Evolutionary conservation across 30 jellyfish, hydroid and myxozoan species (phyloP).

Genomic region (Hydra vulgaris): DNA sequence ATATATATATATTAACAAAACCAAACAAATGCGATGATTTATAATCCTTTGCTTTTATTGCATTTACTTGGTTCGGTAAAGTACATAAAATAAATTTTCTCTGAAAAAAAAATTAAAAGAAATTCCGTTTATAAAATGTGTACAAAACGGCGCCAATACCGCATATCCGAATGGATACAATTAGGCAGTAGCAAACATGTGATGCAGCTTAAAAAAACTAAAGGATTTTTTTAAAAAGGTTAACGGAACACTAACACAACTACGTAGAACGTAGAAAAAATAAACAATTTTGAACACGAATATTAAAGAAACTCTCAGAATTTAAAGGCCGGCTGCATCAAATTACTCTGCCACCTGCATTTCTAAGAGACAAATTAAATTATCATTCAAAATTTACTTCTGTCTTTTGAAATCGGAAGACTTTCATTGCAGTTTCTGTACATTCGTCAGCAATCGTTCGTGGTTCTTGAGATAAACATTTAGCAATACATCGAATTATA

Average conservation of each 20-base stretch:
- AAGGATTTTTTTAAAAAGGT: neutral
- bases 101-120: neutral
- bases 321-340: slow-evolving; percentile 31
- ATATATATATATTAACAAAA: too few species aligned
- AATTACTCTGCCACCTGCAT: slow-evolving; percentile 45
- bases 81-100: slow-evolving; percentile 3
- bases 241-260: neutral
- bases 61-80: neutral
- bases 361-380: slow-evolving; percentile 6
- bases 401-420: slow-evolving; percentile 40
- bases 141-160: neutral
- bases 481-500: slow-evolving; percentile 69
- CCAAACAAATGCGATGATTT: too few species aligned
- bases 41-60: slow-evolving; percentile 1
- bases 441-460: slow-evolving; percentile 69
- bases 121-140: neutral
- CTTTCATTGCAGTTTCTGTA: slow-evolving; percentile 69
- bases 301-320: slow-evolving; percentile 7
- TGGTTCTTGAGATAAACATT: slow-evolving; percentile 67
- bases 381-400: slow-evolving; percentile 11
- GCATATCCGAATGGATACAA: neutral
- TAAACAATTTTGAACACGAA: slow-evolving; percentile 2
- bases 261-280: neutral
- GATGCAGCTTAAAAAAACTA: slow-evolving; percentile 5
- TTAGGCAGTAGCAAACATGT: neutral